Evolutionary conservation across 2,113 vertebrate genomes (phyloP).

Genomic region (Callospermophilus lateralis): DNA sequence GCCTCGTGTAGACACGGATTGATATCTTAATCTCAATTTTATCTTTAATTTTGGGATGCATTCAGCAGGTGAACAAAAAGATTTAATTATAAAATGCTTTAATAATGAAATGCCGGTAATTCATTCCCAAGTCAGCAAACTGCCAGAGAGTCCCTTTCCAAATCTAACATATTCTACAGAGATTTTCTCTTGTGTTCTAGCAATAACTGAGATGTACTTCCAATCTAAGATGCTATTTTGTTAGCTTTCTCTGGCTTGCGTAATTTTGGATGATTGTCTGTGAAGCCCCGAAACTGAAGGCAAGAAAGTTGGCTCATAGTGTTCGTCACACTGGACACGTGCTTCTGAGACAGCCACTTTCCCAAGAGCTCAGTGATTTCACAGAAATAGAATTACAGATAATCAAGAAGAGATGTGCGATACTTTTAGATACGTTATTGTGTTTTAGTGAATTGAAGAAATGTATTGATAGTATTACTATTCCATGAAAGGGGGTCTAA

Average conservation of each 20-base stretch:
- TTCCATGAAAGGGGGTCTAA: background rate
- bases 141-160: background rate
- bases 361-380: background rate
- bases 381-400: background rate
- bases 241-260: background rate
- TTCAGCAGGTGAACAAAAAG: background rate
- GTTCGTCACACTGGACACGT: background rate
- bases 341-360: background rate
- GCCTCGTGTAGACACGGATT: background rate
- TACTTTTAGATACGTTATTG: background rate
- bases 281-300: background rate
- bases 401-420: background rate
- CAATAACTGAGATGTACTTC: background rate
- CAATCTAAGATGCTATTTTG: background rate
- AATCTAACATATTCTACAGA: background rate
- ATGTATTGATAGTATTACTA: conserved; percentile 17
- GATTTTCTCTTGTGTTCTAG: background rate
- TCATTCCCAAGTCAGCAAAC: background rate
- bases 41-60: background rate
- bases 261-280: background rate
- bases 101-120: background rate
- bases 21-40: background rate
- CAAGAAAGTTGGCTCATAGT: background rate
- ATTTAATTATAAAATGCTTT: background rate
- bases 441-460: background rate